A percentile compares a stretch with the other conserved stretches of the same genome.
phyloP scores from a whole-genome alignment of 2,888 invertebrate genomes.

The Chironomus tentans region DNA sequence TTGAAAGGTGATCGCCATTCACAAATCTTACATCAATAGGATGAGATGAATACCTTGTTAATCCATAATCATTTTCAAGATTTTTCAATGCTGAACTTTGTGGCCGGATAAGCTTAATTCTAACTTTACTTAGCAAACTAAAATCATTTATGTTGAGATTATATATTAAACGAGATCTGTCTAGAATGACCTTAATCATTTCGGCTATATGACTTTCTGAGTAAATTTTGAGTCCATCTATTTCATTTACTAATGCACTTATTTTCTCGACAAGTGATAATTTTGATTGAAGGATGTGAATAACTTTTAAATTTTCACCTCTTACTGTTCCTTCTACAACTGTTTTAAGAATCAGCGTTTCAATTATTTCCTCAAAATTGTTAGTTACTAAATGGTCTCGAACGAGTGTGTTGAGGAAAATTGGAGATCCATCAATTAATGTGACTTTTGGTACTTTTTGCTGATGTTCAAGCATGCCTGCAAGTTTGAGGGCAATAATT shows the following conservation, averaged over 20 bases:
- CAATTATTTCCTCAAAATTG: conserved; percentile 35
- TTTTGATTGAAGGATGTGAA: conserved; percentile 36
- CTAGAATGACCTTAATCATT: conserved; percentile 43
- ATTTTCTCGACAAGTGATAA: conserved; percentile 48
- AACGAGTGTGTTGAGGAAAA: conserved; percentile 50
- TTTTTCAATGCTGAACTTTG: not conserved
- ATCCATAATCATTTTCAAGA: conserved; percentile 7
- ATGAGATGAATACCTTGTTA: not conserved
- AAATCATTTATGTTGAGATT: conserved; percentile 43
- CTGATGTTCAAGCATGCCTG: conserved; percentile 56
- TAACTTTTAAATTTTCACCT: conserved; percentile 36
- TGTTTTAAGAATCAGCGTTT: conserved; percentile 35
- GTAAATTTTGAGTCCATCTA: conserved; percentile 40
- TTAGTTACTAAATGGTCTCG: conserved; percentile 34
- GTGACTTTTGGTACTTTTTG: conserved; percentile 55
- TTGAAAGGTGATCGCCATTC: conserved; percentile 9
- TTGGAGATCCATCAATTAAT: conserved; percentile 75
- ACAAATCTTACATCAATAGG: conserved; percentile 18
- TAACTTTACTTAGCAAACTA: conserved; percentile 37
- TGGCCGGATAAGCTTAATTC: not conserved
- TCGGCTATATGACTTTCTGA: conserved; percentile 41
- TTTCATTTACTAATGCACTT: conserved; percentile 42
- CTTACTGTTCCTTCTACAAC: conserved; percentile 37
- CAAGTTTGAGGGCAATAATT: conserved; percentile 66
- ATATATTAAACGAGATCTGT: conserved; percentile 48